phyloP scores from a whole-genome alignment of 2,113 vertebrate species.

The Eulemur rufifrons region DNA sequence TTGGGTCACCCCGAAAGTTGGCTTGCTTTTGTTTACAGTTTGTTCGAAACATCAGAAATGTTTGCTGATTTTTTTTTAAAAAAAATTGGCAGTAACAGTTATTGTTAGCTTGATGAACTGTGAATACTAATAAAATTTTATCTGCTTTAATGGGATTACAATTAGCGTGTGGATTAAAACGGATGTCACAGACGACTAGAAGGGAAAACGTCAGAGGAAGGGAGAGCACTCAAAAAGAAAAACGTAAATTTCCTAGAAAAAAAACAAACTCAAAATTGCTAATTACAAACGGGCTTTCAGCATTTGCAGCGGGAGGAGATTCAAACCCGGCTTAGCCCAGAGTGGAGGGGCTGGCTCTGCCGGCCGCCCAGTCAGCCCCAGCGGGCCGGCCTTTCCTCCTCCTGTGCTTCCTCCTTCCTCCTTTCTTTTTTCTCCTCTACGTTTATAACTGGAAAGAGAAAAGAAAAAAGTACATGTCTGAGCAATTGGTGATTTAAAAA shows the following conservation, averaged over 20 bases:
- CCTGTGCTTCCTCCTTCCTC: neutral
- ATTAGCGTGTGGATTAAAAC: conserved; percentile 85
- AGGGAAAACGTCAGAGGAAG: conserved; percentile 44
- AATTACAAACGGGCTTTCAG: conserved; percentile 45
- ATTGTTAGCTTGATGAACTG: conserved; percentile 85
- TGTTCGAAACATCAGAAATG: conserved; percentile 57
- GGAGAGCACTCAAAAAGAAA: conserved; percentile 33
- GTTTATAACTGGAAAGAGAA: conserved; percentile 31
- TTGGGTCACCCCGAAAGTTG: neutral
- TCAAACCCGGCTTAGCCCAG: neutral
- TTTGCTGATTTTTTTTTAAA: conserved; percentile 48
- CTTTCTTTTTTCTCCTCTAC: neutral
- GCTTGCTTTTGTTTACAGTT: conserved; percentile 66
- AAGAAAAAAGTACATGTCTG: conserved; percentile 8
- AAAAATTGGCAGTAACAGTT: conserved; percentile 72
- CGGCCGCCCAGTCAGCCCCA: too few species aligned
- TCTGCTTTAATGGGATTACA: conserved; percentile 87
- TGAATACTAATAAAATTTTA: conserved; percentile 88
- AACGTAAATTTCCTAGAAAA: conserved; percentile 49
- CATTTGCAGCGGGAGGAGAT: neutral
- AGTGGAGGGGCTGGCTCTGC: neutral
- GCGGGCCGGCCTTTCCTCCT: neutral
- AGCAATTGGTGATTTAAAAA: conserved; percentile 36
- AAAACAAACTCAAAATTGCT: neutral
- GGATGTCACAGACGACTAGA: conserved; percentile 71